Base-by-base conservation (phyloP, 1,140 invertebrate genomes). In the Bombus vancouverensis region DNA sequence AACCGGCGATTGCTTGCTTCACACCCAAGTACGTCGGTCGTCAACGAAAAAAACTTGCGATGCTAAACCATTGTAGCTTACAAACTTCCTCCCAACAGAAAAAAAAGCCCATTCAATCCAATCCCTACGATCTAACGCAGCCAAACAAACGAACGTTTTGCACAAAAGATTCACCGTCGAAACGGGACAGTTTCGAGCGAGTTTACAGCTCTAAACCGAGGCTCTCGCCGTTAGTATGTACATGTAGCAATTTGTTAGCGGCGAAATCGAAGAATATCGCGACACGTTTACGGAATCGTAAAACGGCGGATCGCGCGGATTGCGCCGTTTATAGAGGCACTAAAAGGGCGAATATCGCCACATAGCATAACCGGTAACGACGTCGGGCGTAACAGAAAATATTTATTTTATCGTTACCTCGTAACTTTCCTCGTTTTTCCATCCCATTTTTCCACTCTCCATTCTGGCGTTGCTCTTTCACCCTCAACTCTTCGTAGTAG, bases 221-320 rank as follows among this genome's bases (percentile, higher is more conserved):
- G 22, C 71, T 44, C 4, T 32, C 6, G 6, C 32, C n/a, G 12
- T 28, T 37, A 15, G 62, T 25, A 22, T 53, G 47, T 25, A 37
- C 12, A 12, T 25, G 28, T n/a, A 34, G 15, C 65, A 68, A 83
- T 78, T 83, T 83, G 74, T 78, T 59, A 57, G 34, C 37, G 34
- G 1, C 44, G 47, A n/a, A 34, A 78, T 59, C 72, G 74, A 78
- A 83, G 70, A 59, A 39, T 59, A 70, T 70, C 70, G 80, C n/a
- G n/a, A n/a, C 57, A 28, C 42, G 81, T 83, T 77, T 68, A 57
- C 62, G 73, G n/a, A 83, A 77, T 25, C 65, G 74, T 83, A 83
- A 78, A 83, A 59, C 37, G 57, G n/a, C n/a, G 74, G 10, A 37
- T 12, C 25, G 81, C 42, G 59, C 34, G 37, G 74, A 83, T 83